Conservation (phyloP, 2,113 vertebrate species). For the Lampris megalopsis region DNA sequence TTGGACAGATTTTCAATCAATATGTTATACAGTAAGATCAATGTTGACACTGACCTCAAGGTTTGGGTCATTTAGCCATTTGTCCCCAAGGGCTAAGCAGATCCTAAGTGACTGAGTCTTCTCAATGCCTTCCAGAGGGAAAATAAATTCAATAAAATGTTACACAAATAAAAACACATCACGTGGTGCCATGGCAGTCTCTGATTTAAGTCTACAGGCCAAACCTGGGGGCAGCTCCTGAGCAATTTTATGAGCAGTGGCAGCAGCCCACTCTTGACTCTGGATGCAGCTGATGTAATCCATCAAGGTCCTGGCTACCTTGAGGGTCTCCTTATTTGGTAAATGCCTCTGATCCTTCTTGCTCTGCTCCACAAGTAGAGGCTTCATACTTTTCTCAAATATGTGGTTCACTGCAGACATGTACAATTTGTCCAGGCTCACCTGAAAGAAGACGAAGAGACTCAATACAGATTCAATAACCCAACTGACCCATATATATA, state of each 20-base stretch:
- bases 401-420: slow-evolving; percentile 89
- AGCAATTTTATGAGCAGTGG: slow-evolving; percentile 90
- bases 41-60: slow-evolving; percentile 79
- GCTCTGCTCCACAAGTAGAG: slow-evolving; percentile 84
- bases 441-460: slow-evolving; percentile 70
- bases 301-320: slow-evolving; percentile 85
- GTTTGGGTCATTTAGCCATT: slow-evolving; percentile 86
- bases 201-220: background rate
- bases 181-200: background rate
- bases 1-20: background rate
- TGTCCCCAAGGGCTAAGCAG: slow-evolving; percentile 89
- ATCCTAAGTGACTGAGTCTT: slow-evolving; percentile 90
- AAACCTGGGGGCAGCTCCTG: slow-evolving; percentile 93
- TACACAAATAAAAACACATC: background rate
- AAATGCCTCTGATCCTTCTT: slow-evolving; percentile 69
- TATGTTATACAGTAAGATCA: background rate
- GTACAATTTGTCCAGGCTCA: slow-evolving; percentile 91
- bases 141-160: background rate
- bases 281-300: slow-evolving; percentile 89
- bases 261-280: slow-evolving; percentile 91
- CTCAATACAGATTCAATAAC: background rate
- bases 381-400: slow-evolving; percentile 91
- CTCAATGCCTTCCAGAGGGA: slow-evolving; percentile 82
- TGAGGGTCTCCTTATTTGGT: slow-evolving; percentile 82
- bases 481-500: background rate